A percentile compares a stretch with the other conserved stretches of the same genome.
These are phyloP conservation scores for Anarhynchus alexandrinus DNA, from an alignment of 2,113 vertebrate species.

Conservation along the genomic window DNA sequence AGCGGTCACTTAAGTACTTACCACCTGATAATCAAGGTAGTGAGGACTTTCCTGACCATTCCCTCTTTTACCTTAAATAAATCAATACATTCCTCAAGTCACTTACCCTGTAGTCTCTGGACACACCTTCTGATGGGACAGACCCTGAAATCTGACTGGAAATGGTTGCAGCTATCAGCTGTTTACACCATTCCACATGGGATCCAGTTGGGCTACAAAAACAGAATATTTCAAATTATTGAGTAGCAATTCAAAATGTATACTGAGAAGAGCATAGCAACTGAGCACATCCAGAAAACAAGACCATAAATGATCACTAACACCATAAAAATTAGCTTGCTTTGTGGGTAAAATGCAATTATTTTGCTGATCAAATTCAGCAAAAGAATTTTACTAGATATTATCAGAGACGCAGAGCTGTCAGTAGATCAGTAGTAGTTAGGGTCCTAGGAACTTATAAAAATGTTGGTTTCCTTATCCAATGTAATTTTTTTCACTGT, in stretches of 20 bases:
- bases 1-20: background rate
- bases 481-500: background rate
- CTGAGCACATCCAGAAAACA: background rate
- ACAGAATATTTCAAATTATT: constrained; percentile 6
- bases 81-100: background rate
- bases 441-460: background rate
- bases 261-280: background rate
- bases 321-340: background rate
- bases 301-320: background rate
- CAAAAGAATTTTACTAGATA: background rate
- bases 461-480: background rate
- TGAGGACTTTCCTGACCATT: background rate
- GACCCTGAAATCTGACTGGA: constrained; percentile 90
- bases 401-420: background rate
- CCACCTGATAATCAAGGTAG: background rate
- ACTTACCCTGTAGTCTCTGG: constrained; percentile 88
- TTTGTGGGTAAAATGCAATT: background rate
- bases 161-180: constrained; percentile 97
- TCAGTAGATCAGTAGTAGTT: background rate
- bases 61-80: background rate
- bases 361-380: background rate
- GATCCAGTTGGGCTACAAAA: constrained; percentile 88
- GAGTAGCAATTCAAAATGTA: background rate
- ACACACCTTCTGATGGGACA: constrained; percentile 76
- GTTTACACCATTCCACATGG: constrained; percentile 98